Percentiles rank a stretch among this genome's conserved stretches.
Evolutionary conservation across 2,797 vertebrate species (phyloP).

Genomic region (Todus mexicanus): DNA sequence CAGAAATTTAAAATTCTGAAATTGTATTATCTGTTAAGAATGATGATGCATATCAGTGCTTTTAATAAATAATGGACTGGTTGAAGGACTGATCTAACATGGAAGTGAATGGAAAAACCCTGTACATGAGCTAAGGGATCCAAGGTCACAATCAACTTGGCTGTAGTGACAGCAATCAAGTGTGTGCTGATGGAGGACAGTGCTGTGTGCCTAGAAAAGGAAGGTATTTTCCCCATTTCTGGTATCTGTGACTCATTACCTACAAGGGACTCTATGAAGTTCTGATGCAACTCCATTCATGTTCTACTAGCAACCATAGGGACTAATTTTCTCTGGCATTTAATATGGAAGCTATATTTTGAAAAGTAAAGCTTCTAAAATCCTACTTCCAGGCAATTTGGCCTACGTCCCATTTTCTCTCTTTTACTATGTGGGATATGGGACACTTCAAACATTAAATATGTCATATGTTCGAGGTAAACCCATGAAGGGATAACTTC

Average conservation of each 20-base stretch:
- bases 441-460: too few relatives aligned
- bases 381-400: background rate
- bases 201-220: background rate
- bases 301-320: background rate
- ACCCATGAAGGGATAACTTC: too few relatives aligned
- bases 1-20: background rate
- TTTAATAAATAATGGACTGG: background rate
- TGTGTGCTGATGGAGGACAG: background rate
- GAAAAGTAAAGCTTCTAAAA: background rate
- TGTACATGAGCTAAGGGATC: background rate
- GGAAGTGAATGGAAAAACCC: background rate
- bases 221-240: background rate
- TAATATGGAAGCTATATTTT: background rate
- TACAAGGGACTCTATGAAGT: background rate
- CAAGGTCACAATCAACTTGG: background rate
- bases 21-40: background rate
- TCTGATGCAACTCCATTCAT: background rate
- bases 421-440: too few relatives aligned
- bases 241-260: background rate
- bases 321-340: background rate
- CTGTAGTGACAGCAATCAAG: background rate
- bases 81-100: background rate
- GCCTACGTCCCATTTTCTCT: too few relatives aligned
- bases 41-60: background rate
- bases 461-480: too few relatives aligned